Evolutionary conservation across 2,888 invertebrate genomes (phyloP), one percentile per base, ranked within the genome.

Genomic region (Dyspetes luteomarginatus): DNA sequence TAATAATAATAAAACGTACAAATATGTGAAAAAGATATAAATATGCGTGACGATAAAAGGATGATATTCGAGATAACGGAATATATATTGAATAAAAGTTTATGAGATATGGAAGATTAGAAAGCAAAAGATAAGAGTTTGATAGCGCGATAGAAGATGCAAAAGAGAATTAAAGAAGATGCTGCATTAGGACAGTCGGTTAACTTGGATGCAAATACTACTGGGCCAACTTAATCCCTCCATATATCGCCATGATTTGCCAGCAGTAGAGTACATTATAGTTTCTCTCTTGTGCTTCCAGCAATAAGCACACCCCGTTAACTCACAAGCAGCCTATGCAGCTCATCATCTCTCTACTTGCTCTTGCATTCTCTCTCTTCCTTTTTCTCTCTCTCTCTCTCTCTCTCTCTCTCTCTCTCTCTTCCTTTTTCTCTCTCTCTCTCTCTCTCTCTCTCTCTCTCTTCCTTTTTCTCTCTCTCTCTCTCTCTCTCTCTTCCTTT

Each of bases 281-380:
- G n/a, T n/a, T n/a, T n/a, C n/a, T n/a, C 36, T 36, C 36, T 36
- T 22, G 22, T 19, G 3, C 22, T 22, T 9, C 24, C 22, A 26
- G 45, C n/a, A n/a, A 41, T 45, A 45, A 50, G 58, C 72, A 62
- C 76, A 62, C 71, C 67, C 71, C 72, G 76, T 76, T 80, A 80
- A 68, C 72, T 76, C 72, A 80, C 36, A 72, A 80, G 60, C 65
- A 24, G 72, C 17, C 9, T 30, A 15, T 15, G 36, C 12, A 36
- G 36, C 41, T 55, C 62, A 43, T 64, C 43, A 36, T 52, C 62
- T 12, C 50, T 30, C 36, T 36, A 12, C 12, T 12, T 7, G 7
- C 12, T 36, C 12, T 12, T 12, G 12, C 36, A 12, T 12, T 36
- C 36, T 36, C 36, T 36, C 36, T 30, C 36, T 36, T 36, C 12